Conservation (phyloP, 2,797 vertebrate genomes). For the Petrocephalus sullivani region DNA sequence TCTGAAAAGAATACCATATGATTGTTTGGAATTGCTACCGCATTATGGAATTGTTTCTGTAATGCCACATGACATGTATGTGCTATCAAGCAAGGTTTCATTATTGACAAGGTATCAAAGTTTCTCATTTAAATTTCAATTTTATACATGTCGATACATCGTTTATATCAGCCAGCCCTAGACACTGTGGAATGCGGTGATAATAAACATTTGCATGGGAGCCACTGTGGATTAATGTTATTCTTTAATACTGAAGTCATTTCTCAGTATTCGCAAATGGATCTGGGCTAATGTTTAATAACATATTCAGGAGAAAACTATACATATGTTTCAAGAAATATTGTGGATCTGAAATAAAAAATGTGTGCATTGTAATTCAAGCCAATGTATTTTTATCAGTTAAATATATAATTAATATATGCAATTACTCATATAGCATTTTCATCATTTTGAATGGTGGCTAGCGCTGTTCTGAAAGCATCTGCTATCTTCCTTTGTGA, state of each 20-base stretch:
- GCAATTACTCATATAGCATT: not conserved
- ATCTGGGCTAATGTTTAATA: not conserved
- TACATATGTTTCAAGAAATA: not conserved
- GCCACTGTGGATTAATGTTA: not conserved
- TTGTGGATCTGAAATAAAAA: not conserved
- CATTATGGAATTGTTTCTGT: not conserved
- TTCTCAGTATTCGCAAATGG: not conserved
- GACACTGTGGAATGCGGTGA: not conserved
- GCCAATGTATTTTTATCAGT: not conserved
- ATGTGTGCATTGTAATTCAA: not conserved
- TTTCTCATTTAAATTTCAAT: not conserved
- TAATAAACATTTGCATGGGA: not conserved
- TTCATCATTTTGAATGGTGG: not conserved
- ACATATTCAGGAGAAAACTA: not conserved
- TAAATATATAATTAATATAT: constrained; percentile 6
- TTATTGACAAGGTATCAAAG: not conserved
- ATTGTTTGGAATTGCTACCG: not conserved
- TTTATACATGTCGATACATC: not conserved
- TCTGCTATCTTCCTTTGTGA: not conserved
- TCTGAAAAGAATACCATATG: not conserved
- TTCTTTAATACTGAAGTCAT: not conserved
- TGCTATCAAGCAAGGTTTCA: not conserved
- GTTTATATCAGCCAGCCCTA: not conserved
- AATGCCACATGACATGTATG: not conserved
- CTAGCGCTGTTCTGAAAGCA: not conserved